Conservation (phyloP, 2,888 invertebrate species). For the Dynastes maya region DNA sequence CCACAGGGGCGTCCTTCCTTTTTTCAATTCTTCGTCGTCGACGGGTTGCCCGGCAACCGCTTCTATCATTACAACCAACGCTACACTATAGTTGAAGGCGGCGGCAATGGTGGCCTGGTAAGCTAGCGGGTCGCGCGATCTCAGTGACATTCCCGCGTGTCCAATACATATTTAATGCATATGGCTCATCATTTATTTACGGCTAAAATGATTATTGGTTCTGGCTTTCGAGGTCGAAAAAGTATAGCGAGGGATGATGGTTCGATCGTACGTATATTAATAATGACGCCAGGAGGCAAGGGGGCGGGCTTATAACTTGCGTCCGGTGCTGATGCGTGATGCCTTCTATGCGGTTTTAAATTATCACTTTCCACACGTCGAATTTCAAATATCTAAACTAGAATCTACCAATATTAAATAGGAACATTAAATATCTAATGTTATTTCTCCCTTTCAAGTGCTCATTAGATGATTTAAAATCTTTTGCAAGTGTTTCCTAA, state of each 20-base stretch:
- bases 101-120: conserved; percentile 32
- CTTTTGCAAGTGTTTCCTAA: no score
- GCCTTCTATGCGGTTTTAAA: neutral
- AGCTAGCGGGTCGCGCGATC: conserved; percentile 47
- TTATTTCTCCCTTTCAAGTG: no score
- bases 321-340: conserved; percentile 26
- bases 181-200: conserved; percentile 68
- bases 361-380: conserved; percentile 15
- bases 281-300: conserved; percentile 14
- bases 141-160: conserved; percentile 58
- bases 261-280: conserved; percentile 21
- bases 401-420: no score
- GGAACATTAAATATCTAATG: no score
- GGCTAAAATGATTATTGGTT: conserved; percentile 68
- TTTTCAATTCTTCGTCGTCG: conserved; percentile 9
- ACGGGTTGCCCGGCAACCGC: conserved; percentile 65
- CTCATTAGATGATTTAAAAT: no score
- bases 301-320: conserved; percentile 12
- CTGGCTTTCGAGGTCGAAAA: conserved; percentile 33
- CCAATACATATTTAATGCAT: conserved; percentile 68
- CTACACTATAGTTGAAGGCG: conserved; percentile 55
- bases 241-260: conserved; percentile 26
- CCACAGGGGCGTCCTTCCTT: conserved; percentile 53
- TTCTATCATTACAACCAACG: conserved; percentile 66
- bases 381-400: neutral